Percentiles rank a stretch among this genome's conserved stretches.
Conservation (phyloP, 2,888 invertebrate genomes). For the Aphodius sticticus region DNA sequence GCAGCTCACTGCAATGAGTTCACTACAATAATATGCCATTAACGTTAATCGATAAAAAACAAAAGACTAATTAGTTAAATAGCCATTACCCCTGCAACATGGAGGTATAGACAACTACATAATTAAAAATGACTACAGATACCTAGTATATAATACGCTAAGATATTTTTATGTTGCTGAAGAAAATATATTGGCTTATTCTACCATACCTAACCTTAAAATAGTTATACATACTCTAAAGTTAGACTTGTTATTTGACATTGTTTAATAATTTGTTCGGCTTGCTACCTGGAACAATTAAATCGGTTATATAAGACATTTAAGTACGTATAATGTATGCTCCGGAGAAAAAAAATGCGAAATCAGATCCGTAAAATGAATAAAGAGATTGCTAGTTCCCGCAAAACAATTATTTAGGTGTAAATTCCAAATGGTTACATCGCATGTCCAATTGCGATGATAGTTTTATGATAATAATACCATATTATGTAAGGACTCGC, state of each 20-base stretch:
- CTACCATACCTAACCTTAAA: no score
- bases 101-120: no score
- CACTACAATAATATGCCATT: no score
- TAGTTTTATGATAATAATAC: background rate
- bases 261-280: background rate
- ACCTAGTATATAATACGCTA: no score
- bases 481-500: background rate
- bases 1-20: no score
- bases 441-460: background rate
- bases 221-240: no score
- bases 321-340: constrained; percentile 4
- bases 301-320: background rate
- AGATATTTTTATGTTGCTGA: no score
- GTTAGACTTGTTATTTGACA: background rate
- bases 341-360: background rate
- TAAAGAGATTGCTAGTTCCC: background rate
- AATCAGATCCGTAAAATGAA: background rate
- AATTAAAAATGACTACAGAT: no score
- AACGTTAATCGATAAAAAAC: no score
- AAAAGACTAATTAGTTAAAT: no score
- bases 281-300: background rate
- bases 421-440: background rate
- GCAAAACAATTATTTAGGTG: background rate
- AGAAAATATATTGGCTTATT: no score
- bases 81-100: no score